These are phyloP conservation scores for Pyrocephalus nanus DNA, from an alignment of 2,797 vertebrate genomes.

Conservation along the genomic window DNA sequence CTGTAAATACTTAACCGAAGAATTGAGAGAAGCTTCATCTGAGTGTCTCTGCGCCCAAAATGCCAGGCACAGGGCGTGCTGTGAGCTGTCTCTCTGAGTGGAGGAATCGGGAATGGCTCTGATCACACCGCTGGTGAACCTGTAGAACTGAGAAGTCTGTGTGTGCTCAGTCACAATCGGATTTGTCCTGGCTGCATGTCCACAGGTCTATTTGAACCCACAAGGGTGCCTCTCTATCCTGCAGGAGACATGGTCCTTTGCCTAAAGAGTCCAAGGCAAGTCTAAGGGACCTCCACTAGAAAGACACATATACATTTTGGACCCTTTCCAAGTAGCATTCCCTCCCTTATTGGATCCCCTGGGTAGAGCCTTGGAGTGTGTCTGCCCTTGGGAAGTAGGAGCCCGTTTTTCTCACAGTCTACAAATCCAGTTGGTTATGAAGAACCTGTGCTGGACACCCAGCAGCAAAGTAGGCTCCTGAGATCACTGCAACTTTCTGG, in stretches of 20 bases:
- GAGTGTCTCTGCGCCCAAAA: background rate
- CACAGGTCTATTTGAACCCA: background rate
- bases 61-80: background rate
- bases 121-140: accelerated
- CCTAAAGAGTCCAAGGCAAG: background rate
- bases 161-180: background rate
- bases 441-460: background rate
- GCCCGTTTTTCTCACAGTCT: background rate
- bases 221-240: background rate
- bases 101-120: background rate
- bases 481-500: background rate
- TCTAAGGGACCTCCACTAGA: background rate
- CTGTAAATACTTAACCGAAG: accelerated
- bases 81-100: background rate
- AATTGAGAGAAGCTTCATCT: accelerated
- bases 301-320: background rate
- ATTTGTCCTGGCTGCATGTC: background rate
- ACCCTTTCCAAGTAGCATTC: background rate
- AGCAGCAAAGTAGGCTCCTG: background rate
- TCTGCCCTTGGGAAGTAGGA: background rate
- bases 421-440: background rate
- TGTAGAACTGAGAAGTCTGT: background rate
- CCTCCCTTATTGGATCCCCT: background rate
- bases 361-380: background rate
- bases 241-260: background rate